Percentiles rank a stretch among this genome's conserved stretches.
Evolutionary conservation across 30 jellyfish, hydroid and myxozoan genomes (phyloP).

Genomic region (Turritopsis dohrnii): DNA sequence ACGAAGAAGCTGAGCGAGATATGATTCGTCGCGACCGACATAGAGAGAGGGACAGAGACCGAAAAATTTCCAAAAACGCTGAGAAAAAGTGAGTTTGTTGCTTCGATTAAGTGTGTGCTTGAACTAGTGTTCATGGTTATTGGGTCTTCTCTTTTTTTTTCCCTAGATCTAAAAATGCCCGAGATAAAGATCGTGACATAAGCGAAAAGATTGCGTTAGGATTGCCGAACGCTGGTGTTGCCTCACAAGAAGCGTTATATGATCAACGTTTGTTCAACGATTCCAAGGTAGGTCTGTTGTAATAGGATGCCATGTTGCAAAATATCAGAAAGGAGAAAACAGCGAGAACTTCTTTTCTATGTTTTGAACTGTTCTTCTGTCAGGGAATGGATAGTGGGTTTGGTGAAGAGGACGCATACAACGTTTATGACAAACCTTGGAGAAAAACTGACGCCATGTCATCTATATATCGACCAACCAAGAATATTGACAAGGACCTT

Average conservation of each 20-base stretch:
- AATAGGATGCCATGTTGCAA: not conserved
- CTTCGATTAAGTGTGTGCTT: no score
- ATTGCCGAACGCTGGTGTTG: conserved; percentile 79
- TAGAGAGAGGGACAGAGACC: conserved; percentile 92
- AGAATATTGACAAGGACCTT: conserved; percentile 81
- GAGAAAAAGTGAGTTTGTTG: conserved; percentile 72
- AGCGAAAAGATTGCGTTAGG: conserved; percentile 99
- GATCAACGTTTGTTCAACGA: conserved; percentile 95
- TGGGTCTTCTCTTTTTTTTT: not conserved
- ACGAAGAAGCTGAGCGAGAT: conserved; percentile 90
- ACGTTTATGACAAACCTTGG: conserved; percentile 99
- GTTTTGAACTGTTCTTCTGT: not conserved
- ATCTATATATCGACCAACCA: conserved; percentile 95
- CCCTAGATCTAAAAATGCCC: conserved; percentile 64
- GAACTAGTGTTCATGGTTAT: no score
- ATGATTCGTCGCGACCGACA: conserved; percentile 89
- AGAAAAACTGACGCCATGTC: conserved; percentile 76
- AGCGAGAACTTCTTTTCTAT: no score
- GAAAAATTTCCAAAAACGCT: conserved; percentile 91
- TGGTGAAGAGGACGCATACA: conserved; percentile 94
- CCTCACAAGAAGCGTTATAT: conserved; percentile 96
- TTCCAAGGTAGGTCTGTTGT: conserved; percentile 55
- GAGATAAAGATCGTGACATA: conserved; percentile 98
- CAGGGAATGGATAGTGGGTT: conserved; percentile 99
- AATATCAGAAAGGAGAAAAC: no score